phyloP scores from a whole-genome alignment of 2,797 vertebrate genomes.

The Hyperoplus lanceolatus region DNA sequence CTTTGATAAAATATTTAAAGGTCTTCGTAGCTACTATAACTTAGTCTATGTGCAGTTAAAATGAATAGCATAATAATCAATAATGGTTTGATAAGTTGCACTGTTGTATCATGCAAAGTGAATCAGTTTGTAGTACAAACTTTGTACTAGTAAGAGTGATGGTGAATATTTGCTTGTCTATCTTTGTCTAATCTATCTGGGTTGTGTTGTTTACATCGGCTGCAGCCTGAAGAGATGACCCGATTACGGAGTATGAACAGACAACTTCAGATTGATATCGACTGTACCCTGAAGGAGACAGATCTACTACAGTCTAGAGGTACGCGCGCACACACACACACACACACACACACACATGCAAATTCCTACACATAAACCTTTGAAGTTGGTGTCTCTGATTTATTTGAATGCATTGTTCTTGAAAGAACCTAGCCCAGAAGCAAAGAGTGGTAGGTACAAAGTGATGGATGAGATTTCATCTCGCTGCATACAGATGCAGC shows the following conservation, averaged over 20 bases:
- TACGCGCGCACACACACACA: constrained; percentile 72
- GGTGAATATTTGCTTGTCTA: constrained; percentile 12
- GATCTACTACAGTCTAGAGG: constrained; percentile 97
- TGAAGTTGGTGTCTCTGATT: constrained; percentile 59
- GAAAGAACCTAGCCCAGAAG: constrained; percentile 53
- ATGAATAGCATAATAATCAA: neutral
- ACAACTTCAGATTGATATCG: constrained; percentile 98
- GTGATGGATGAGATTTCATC: constrained; percentile 48
- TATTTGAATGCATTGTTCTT: constrained; percentile 70
- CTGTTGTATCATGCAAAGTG: neutral
- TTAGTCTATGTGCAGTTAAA: neutral
- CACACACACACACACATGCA: constrained; percentile 28
- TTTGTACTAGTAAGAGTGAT: neutral
- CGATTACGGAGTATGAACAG: constrained; percentile 95
- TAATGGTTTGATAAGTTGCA: neutral
- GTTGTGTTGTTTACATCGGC: constrained; percentile 50
- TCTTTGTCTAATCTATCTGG: constrained; percentile 40
- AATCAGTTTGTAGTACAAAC: neutral
- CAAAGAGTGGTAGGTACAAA: constrained; percentile 45
- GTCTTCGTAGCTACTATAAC: too few relatives aligned
- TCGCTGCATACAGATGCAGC: constrained; percentile 36
- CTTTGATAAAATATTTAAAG: too few relatives aligned
- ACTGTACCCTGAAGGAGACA: constrained; percentile 98
- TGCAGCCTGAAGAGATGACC: constrained; percentile 98
- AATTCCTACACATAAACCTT: constrained; percentile 45